Conservation (phyloP, 35 echinoderm and acorn worm species). For the Ptychodera flava region DNA sequence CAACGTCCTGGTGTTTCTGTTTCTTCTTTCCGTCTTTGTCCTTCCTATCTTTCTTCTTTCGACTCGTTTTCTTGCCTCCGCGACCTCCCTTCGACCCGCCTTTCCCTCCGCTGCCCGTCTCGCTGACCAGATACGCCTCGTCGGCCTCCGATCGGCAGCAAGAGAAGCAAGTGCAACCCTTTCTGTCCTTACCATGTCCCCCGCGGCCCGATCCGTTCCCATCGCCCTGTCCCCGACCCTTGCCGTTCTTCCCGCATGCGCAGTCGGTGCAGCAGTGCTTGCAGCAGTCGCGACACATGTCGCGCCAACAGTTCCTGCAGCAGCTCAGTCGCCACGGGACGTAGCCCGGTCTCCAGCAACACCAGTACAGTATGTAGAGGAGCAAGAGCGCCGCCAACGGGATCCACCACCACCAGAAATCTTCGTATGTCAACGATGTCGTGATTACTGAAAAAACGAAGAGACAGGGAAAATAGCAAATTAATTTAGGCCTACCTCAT, state of each 20-base stretch:
- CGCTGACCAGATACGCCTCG: not conserved
- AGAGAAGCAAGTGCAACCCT: not conserved
- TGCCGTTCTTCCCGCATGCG: not conserved
- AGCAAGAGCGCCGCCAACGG: conserved; percentile 15
- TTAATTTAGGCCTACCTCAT: too few species aligned
- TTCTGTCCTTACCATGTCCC: not conserved
- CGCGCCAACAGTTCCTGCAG: conserved; percentile 38
- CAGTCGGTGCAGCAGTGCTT: conserved; percentile 28
- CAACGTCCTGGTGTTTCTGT: not conserved
- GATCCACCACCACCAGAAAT: conserved; percentile 13
- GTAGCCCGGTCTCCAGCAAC: conserved; percentile 61
- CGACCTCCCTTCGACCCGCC: not conserved
- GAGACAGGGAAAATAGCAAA: too few species aligned
- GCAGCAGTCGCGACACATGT: conserved; percentile 16
- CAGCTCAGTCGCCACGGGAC: conserved; percentile 46
- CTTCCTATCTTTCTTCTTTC: not conserved
- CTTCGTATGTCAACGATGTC: not conserved
- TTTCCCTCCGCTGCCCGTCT: not conserved
- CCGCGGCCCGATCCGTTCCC: not conserved
- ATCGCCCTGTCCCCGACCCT: not conserved
- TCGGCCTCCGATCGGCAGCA: not conserved
- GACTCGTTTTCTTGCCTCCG: not conserved
- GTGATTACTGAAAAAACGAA: not conserved
- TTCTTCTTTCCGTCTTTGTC: not conserved
- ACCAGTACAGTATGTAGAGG: conserved; percentile 45